Conservation (phyloP, 2,113 vertebrate species). For the Onychostoma macrolepis region DNA sequence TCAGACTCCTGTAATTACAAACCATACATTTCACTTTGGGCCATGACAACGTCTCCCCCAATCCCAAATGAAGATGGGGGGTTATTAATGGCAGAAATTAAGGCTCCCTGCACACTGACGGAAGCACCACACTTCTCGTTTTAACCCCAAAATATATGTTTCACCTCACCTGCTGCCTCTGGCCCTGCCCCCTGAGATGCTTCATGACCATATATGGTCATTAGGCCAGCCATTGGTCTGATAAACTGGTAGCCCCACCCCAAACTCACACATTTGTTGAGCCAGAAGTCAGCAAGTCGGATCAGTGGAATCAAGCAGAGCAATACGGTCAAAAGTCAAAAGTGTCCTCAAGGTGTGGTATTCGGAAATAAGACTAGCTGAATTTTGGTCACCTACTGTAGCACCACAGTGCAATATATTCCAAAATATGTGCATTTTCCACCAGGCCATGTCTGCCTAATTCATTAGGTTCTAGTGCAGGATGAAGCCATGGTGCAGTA, state of each 20-base stretch:
- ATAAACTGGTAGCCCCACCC: background rate
- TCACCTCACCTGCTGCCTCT: constrained; percentile 54
- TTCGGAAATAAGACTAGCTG: background rate
- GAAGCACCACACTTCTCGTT: constrained; percentile 54
- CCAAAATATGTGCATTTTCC: background rate
- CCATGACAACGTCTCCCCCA: constrained; percentile 75
- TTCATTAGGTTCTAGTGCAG: background rate
- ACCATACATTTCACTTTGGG: constrained; percentile 83
- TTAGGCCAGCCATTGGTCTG: background rate
- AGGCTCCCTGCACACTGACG: constrained; percentile 68
- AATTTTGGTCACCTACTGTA: background rate
- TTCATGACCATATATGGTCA: constrained; percentile 16
- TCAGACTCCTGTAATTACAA: constrained; percentile 77
- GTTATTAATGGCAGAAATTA: constrained; percentile 70
- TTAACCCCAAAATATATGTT: constrained; percentile 60
- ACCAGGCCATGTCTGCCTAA: background rate
- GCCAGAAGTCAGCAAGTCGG: background rate
- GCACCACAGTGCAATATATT: background rate
- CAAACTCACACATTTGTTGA: background rate
- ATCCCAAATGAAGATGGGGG: constrained; percentile 67
- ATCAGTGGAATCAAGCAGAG: background rate
- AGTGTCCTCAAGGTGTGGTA: background rate
- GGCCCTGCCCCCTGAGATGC: background rate
- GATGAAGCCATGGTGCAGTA: background rate
- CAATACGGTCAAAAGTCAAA: background rate